Evolutionary conservation across 2,888 invertebrate genomes (phyloP), one percentile per base, ranked within the genome.

Genomic region (Pristionchus arcanus): DNA sequence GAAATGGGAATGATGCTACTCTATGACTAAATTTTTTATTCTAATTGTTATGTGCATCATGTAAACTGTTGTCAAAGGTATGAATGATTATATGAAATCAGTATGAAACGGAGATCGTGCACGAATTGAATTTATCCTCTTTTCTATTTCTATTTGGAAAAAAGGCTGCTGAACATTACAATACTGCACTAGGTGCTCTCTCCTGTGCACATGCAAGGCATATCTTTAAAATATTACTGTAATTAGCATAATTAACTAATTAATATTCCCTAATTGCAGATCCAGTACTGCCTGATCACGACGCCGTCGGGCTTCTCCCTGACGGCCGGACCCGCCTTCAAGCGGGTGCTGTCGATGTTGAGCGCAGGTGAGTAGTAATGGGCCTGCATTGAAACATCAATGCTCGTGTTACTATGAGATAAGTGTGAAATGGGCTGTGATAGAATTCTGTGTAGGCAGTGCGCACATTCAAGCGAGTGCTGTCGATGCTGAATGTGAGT

Each of bases 41-140:
- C 96, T 97, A 98, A 96, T 97, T 98, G 90, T 97, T 98, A 98
- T 98, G 3, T 13, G 13, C 5, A 49, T 49, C 42, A 49, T 9
- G 13, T 9, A 9, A 3, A 49, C 13, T 13, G 9, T 49, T 49
- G 42, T 49, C 3, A 49, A 9, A 49, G 13, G 7, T 11, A 9
- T 11, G 42, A 11, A 13, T 49, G 42, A 13, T 7, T 49, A 49
- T 49, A 49, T 11, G 42, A 49, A 49, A 9, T 3, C 9, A 49
- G 5, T 9, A 49, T 49, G 42, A 49, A 49, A 9, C 42, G 3
- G 11, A 49, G 42, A 49, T 49, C 11, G 9, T 49, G 13, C 42
- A 49, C 9, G 42, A 49, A 42, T 42, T 42, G 9, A 49, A 49
- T 49, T 49, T 42, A 3, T 42, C 42, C 9, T 13, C 9, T 49